Percentiles rank a stretch among this genome's conserved stretches.
Conservation (phyloP, 37 sponge, comb jelly and placozoan genomes). For the Tethya wilhelma region DNA sequence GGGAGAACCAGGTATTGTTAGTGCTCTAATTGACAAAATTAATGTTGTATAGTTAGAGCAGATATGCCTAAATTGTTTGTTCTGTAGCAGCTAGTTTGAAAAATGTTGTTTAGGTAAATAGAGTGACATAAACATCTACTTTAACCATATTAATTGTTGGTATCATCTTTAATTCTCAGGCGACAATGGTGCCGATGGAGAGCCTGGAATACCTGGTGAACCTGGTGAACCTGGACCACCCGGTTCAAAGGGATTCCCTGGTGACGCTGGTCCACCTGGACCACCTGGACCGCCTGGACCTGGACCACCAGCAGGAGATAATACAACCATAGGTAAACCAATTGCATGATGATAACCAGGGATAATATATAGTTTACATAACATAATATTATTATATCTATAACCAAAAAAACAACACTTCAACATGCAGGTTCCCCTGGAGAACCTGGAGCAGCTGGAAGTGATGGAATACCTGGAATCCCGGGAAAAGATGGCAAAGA, state of each 20-base stretch:
- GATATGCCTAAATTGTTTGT: neutral
- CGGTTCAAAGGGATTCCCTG: neutral
- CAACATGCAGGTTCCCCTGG: conserved; percentile 6
- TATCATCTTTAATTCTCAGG: no score
- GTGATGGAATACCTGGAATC: conserved; percentile 1
- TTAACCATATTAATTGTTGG: no score
- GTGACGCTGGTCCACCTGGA: conserved; percentile 17
- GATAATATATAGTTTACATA: no score
- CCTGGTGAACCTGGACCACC: neutral
- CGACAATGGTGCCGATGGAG: neutral
- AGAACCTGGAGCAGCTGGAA: neutral
- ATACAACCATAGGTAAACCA: conserved; percentile 25
- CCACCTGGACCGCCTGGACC: conserved; percentile 41
- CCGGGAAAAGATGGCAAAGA: conserved; percentile 14
- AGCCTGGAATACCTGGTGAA: neutral
- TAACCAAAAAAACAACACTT: no score
- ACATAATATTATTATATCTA: no score
- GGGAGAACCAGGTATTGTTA: conserved; percentile 12
- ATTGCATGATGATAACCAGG: no score
- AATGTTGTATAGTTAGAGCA: neutral
- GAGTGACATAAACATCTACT: no score
- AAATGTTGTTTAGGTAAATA: no score
- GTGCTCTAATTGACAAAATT: no score
- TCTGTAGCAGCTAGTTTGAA: no score
- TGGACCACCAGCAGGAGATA: conserved; percentile 33